These are phyloP conservation scores for Aptenodytes patagonicus DNA, from an alignment of 2,113 vertebrate genomes.

Conservation along the genomic window DNA sequence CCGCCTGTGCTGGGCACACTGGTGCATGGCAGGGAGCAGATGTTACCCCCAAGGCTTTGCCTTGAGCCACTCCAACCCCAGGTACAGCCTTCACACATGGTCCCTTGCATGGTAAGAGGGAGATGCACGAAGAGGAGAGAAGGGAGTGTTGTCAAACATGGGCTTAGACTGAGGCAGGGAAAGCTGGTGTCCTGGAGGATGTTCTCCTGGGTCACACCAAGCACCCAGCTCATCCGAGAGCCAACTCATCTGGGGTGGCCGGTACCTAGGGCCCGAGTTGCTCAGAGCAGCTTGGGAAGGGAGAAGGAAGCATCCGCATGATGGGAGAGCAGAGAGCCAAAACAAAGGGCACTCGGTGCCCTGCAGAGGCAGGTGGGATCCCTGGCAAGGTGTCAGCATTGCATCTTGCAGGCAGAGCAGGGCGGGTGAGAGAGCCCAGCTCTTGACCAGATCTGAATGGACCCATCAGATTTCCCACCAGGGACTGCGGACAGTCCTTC, in stretches of 20 bases:
- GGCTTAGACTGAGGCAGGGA: not conserved
- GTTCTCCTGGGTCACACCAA: not conserved
- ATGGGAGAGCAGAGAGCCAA: not conserved
- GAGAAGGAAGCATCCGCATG: not conserved
- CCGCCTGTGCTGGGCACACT: not conserved
- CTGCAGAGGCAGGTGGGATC: not conserved
- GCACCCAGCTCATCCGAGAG: not conserved
- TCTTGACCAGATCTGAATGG: not conserved
- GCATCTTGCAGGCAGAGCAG: accelerated
- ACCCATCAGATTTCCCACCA: not conserved
- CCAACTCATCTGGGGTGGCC: accelerated
- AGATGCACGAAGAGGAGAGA: not conserved
- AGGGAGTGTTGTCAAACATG: not conserved
- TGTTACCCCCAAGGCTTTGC: not conserved
- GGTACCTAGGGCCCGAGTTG: not conserved
- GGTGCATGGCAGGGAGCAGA: not conserved
- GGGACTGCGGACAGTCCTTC: not conserved
- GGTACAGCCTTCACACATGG: not conserved
- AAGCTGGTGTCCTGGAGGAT: not conserved
- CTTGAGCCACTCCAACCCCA: not conserved
- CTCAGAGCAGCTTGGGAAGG: not conserved
- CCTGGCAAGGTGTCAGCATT: not conserved
- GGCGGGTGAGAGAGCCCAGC: not conserved
- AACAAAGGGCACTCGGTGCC: not conserved
- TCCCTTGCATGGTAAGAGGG: not conserved